phyloP scores from a whole-genome alignment of 2,888 invertebrate genomes.

The Rambutsinella grinnellia region DNA sequence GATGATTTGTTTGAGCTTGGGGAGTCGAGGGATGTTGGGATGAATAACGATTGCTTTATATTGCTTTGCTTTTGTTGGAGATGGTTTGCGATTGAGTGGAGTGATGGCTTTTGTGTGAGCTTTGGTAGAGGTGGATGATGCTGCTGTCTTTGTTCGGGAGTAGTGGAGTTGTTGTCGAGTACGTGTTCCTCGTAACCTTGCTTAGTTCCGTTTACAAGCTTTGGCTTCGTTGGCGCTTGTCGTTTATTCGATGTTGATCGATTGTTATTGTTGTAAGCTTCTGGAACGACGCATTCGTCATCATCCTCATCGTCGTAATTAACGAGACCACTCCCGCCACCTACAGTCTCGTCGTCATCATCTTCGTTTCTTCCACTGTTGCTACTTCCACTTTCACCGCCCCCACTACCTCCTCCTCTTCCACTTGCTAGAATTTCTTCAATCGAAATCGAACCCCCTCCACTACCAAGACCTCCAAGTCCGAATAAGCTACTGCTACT shows the following conservation, averaged over 20 bases:
- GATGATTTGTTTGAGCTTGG: neutral
- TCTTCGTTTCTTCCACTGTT: neutral
- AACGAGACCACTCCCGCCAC: neutral
- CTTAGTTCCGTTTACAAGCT: constrained; percentile 8
- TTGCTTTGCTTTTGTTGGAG: neutral
- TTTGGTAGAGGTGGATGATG: neutral
- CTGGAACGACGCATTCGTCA: neutral
- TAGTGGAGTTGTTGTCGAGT: neutral
- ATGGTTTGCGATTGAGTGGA: constrained; percentile 11
- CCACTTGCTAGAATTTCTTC: neutral
- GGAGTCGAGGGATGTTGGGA: constrained; percentile 22
- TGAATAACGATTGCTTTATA: neutral
- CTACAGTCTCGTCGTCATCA: neutral
- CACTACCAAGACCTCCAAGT: constrained; percentile 10
- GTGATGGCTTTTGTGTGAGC: neutral
- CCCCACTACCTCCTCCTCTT: neutral
- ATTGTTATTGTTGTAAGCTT: neutral
- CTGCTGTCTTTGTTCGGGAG: neutral
- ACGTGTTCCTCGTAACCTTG: constrained; percentile 28
- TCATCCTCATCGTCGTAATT: constrained; percentile 24
- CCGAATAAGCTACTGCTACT: constrained; percentile 14
- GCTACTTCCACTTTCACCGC: neutral
- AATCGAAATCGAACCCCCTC: neutral
- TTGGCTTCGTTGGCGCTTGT: neutral
- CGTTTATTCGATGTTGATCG: neutral